Conservation (phyloP, 2,888 invertebrate species). For the Gonocerus acuteangulatus region DNA sequence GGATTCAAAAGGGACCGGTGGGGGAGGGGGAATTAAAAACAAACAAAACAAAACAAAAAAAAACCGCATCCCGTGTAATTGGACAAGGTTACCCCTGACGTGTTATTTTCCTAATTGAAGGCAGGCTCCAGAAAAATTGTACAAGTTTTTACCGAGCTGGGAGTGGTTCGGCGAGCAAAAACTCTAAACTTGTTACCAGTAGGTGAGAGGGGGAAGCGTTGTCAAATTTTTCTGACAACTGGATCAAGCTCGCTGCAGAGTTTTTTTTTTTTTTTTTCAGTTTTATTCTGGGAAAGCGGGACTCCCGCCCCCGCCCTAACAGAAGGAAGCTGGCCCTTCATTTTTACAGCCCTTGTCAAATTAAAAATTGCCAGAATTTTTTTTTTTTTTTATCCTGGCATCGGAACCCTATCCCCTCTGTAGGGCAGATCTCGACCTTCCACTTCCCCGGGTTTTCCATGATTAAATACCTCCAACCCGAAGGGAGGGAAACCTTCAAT, state of each 20-base stretch:
- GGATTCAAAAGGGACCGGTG: no score
- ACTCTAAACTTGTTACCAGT: slow-evolving; percentile 18
- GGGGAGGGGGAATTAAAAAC: neutral
- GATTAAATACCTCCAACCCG: no score
- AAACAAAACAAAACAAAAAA: slow-evolving; percentile 2
- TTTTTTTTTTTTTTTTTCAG: slow-evolving; percentile 3
- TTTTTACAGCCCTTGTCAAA: slow-evolving; percentile 18
- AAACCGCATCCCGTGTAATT: slow-evolving; percentile 16
- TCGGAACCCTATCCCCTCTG: no score
- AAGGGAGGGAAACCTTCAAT: no score
- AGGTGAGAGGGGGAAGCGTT: neutral
- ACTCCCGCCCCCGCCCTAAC: slow-evolving; percentile 4
- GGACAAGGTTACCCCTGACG: slow-evolving; percentile 20
- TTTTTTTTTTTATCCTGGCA: neutral
- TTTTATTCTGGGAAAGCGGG: neutral
- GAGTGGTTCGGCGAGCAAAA: slow-evolving; percentile 7
- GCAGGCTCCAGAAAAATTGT: slow-evolving; percentile 21
- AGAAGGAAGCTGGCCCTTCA: slow-evolving; percentile 1
- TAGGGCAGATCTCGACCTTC: no score
- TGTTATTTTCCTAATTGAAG: slow-evolving; percentile 25
- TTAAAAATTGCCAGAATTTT: slow-evolving; percentile 9
- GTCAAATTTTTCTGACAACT: slow-evolving; percentile 24
- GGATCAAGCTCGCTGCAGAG: slow-evolving; percentile 9
- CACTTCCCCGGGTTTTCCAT: no score
- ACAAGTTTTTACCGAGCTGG: slow-evolving; percentile 12